Evolutionary conservation across 2,888 invertebrate species (phyloP).

Genomic region (Agrotis puta): DNA sequence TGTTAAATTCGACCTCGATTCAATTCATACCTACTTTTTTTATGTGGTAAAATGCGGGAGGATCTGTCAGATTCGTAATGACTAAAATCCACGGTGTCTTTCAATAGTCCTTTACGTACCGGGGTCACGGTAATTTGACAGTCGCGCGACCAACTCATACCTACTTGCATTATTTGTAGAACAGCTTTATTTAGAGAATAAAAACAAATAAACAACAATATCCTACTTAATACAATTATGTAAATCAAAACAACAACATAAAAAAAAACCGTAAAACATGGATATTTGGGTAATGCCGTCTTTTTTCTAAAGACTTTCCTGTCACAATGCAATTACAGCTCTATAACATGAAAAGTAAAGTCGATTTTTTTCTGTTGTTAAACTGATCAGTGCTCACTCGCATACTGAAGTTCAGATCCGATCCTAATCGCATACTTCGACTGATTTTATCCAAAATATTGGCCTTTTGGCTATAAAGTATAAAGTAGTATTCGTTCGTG

Average conservation of each 20-base stretch:
- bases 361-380: neutral
- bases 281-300: neutral
- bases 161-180: neutral
- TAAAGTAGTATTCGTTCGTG: conserved; percentile 1
- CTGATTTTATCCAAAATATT: conserved; percentile 11
- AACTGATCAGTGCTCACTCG: neutral
- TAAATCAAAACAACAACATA: conserved; percentile 14
- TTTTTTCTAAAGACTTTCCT: neutral
- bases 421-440: conserved; percentile 9
- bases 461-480: conserved; percentile 10
- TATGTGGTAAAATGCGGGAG: no score
- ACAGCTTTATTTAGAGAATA: neutral
- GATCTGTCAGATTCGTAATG: no score
- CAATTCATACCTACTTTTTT: neutral
- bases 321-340: neutral
- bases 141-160: no score
- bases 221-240: conserved; percentile 20
- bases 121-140: no score
- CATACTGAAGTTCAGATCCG: conserved; percentile 29
- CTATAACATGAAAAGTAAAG: fast-evolving
- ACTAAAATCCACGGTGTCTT: no score
- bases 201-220: neutral
- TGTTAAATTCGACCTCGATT: neutral
- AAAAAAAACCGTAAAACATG: conserved; percentile 22
- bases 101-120: no score